Evolutionary conservation across 2,888 invertebrate species (phyloP), one percentile per base, ranked within the genome.

Genomic region (Sussaba pulchella): DNA sequence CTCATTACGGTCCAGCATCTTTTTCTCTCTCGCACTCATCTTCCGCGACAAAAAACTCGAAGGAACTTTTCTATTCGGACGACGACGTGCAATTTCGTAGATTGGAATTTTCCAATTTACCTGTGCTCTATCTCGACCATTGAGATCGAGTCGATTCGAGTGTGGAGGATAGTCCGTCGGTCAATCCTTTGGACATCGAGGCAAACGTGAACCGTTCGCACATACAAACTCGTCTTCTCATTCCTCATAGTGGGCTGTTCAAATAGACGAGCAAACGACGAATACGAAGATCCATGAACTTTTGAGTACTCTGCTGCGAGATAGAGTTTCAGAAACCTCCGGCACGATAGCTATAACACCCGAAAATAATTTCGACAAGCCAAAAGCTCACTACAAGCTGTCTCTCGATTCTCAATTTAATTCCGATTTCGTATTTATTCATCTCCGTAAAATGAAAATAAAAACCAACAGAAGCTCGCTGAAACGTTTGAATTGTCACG

Each of bases 51-150:
- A 14, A 47, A n/a, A 43, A 57, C 64, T 39, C 59, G 47, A 31
- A 71, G 59, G 26, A 64, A 54, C 39, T 50, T 43, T 50, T 41
- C 43, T 21, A 43, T 12, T 26, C 39, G 47, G 14, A 39, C 21
- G 54, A 77, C 31, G 52, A 31, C 26, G 36, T 24, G 69, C 50
- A 69, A 81, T 73, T 77, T 69, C 73, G 57, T 67, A 73, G 76
- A 77, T 81, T 77, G 73, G 73, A 73, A 73, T 81, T 81, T 81
- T 81, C 73, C 76, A 77, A 81, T 77, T 73, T 69, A 77, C 69
- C 73, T 81, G 73, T 31, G 41, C 24, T 69, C 66, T 21, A 50
- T 77, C 61, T 64, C 67, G 36, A n/a, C 54, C 73, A 79, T 79
- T 71, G 63, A 36, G 41, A 69, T 17, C 52, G 41, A 45, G 52